These are phyloP conservation scores for Pelosia muscerda DNA, from an alignment of 2,888 invertebrate species.

Conservation along the genomic window DNA sequence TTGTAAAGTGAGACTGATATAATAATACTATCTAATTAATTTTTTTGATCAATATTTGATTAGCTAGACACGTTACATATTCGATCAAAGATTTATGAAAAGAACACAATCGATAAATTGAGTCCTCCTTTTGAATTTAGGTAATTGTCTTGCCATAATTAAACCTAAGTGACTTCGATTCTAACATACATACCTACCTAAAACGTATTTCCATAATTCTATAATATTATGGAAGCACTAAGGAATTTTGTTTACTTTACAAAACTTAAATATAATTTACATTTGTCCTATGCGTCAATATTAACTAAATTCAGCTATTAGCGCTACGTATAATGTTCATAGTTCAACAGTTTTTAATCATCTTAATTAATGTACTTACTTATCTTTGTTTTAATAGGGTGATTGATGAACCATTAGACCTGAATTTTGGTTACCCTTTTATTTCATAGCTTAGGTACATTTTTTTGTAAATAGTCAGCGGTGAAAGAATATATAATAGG, in stretches of 20 bases:
- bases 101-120: constrained; percentile 16
- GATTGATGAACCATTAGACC: constrained; percentile 39
- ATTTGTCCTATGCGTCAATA: constrained; percentile 46
- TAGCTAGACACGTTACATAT: background rate
- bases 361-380: constrained; percentile 31
- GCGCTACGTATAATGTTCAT: constrained; percentile 43
- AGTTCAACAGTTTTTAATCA: constrained; percentile 11
- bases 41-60: background rate
- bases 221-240: constrained; percentile 76
- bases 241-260: constrained; percentile 68
- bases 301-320: constrained; percentile 51
- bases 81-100: background rate
- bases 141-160: constrained; percentile 32
- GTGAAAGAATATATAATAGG: constrained; percentile 1
- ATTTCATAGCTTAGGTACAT: background rate
- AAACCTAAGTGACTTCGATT: constrained; percentile 41
- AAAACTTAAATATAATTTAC: constrained; percentile 59
- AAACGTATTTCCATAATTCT: constrained; percentile 54
- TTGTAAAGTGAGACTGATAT: background rate
- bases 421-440: background rate
- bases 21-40: background rate
- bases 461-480: background rate
- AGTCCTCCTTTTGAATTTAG: constrained; percentile 24
- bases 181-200: constrained; percentile 30
- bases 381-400: constrained; percentile 33